Base-by-base conservation (phyloP, 2,888 invertebrate genomes). In the Chrysina gloriosa region DNA sequence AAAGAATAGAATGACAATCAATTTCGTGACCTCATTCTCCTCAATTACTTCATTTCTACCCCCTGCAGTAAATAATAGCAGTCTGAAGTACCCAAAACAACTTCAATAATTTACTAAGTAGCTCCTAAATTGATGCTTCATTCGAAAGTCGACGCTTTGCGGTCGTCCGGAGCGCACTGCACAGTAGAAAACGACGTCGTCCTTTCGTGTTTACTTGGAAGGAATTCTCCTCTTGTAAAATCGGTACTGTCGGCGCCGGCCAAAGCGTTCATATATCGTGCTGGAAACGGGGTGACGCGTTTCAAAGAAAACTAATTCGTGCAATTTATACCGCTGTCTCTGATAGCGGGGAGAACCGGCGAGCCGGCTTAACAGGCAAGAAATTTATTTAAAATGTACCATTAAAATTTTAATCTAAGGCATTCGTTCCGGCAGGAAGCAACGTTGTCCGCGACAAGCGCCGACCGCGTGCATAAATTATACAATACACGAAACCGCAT, bases 401-500 rank as follows among this genome's bases (percentile, higher is more conserved):
- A 50, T 52, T 50, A 39, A 50, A 50, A 50, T 52, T 64, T 52
- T 64, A 47, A 48, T 64, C 64, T 39, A 64, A 64, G 64, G 64
- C 47, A 64, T 48, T 64, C 27, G 64, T 64, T 50, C 64, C 34
- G 47, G 11, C 64, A 39, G 48, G 52, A 50, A 50, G 64, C 63
- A 48, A 39, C 64, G 64, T 39, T 48, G 64, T 64, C 64, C 64
- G 52, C 64, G 64, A 47, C 48, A 64, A 64, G 48, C 39, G 36
- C 50, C 39, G 34, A 64, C 64, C 64, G 64, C 64, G 52, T 52
- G 64, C 64, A 64, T 64, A 64, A 64, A 64, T 64, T 64, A 64
- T 52, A 64, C 64, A 52, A 68, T 63, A 68, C 63, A 63, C 56
- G 63, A 68, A 68, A 68, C 68, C 68, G 50, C 56, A 68, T 47